These are phyloP conservation scores for Sebastes diploproa DNA, from an alignment of 2,797 vertebrate species.

Conservation along the genomic window DNA sequence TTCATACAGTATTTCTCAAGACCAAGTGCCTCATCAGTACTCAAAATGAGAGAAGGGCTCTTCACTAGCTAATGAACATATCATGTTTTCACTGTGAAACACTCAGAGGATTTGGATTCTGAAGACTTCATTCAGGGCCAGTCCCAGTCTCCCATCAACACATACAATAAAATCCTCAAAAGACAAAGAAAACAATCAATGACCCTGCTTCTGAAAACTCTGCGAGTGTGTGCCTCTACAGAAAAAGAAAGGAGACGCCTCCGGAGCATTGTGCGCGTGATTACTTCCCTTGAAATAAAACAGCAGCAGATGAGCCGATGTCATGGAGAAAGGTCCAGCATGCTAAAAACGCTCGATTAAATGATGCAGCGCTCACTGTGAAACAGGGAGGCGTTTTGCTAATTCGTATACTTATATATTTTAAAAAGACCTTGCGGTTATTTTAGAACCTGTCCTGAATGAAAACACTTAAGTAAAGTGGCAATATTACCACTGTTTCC, in stretches of 20 bases:
- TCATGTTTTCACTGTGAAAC: conserved; percentile 2
- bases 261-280: conserved; percentile 8
- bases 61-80: conserved; percentile 37
- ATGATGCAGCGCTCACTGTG: not conserved
- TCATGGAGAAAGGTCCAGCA: conserved; percentile 18
- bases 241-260: conserved; percentile 1
- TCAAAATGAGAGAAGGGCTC: conserved; percentile 28
- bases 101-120: conserved; percentile 30
- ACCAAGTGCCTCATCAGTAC: conserved; percentile 18
- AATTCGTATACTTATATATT: not conserved
- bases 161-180: conserved; percentile 7
- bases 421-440: not conserved
- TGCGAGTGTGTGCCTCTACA: not conserved
- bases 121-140: conserved; percentile 24
- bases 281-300: conserved; percentile 23
- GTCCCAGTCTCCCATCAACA: not conserved
- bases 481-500: not conserved
- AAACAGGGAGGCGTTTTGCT: not conserved
- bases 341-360: conserved; percentile 4
- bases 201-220: conserved; percentile 21
- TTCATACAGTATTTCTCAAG: conserved; percentile 30
- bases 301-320: conserved; percentile 14
- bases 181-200: conserved; percentile 53
- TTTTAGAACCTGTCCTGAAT: not conserved
- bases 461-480: not conserved